Percentiles rank a stretch among this genome's conserved stretches.
Evolutionary conservation across 2,797 vertebrate genomes (phyloP).

Genomic region (Knipowitschia caucasica): DNA sequence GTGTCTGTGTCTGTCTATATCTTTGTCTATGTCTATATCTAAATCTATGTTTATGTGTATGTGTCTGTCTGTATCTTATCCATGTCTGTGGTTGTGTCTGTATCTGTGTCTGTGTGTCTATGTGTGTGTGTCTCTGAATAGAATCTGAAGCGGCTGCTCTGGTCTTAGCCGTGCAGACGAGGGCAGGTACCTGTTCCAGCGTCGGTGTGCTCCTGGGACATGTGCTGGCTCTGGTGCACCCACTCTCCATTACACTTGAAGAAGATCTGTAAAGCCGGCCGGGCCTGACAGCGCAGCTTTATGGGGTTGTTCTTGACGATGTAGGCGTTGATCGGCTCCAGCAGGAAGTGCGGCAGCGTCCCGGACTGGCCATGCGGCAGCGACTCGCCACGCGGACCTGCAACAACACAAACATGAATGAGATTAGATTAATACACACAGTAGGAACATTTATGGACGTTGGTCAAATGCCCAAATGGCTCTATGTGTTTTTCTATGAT

Average conservation of each 20-base stretch:
- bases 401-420: not conserved
- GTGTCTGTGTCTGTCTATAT: too few species aligned
- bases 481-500: too few species aligned
- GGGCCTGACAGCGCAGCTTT: slow-evolving; percentile 86
- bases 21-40: too few species aligned
- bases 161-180: not conserved
- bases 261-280: slow-evolving; percentile 95
- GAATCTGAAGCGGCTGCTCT: not conserved
- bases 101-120: not conserved
- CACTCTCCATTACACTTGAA: slow-evolving; percentile 99
- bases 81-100: not conserved
- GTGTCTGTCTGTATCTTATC: slow-evolving; percentile 14
- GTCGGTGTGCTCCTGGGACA: slow-evolving; percentile 87
- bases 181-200: slow-evolving; percentile 81
- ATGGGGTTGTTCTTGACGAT: slow-evolving; percentile 97
- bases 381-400: slow-evolving; percentile 69
- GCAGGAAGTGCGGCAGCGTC: slow-evolving; percentile 91
- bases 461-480: too few species aligned
- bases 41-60: too few species aligned
- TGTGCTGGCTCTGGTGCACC: slow-evolving; percentile 96
- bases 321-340: slow-evolving; percentile 93
- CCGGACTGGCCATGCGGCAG: slow-evolving; percentile 76
- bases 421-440: not conserved
- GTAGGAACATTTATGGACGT: not conserved
- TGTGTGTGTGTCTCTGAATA: too few species aligned